A percentile compares a stretch with the other conserved stretches of the same genome.
Evolutionary conservation across 2,888 invertebrate genomes (phyloP).

Genomic region (Drosophila tripunctata): DNA sequence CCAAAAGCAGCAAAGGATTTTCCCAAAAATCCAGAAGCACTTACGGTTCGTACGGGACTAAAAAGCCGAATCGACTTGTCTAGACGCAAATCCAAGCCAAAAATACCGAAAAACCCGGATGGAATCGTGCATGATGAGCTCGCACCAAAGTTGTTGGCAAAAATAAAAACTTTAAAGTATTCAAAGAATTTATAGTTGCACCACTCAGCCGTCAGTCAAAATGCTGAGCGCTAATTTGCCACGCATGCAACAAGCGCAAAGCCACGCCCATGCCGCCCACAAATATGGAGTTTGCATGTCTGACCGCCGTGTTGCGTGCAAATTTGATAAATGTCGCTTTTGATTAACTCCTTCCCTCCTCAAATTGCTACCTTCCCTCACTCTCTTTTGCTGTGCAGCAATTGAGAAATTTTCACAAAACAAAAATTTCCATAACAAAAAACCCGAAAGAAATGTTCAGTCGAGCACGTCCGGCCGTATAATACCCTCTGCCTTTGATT

Average conservation of each 20-base stretch:
- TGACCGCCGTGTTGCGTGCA: constrained; percentile 65
- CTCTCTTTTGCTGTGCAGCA: constrained; percentile 23
- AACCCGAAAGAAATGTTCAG: constrained; percentile 65
- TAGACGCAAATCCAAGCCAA: constrained; percentile 61
- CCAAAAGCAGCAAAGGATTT: constrained; percentile 6
- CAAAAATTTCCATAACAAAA: constrained; percentile 45
- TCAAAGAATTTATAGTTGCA: constrained; percentile 7
- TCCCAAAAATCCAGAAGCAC: constrained; percentile 19
- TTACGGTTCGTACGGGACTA: constrained; percentile 1
- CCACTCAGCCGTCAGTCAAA: constrained; percentile 1
- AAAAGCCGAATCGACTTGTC: constrained; percentile 31
- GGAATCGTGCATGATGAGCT: constrained; percentile 40
- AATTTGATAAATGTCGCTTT: constrained; percentile 75
- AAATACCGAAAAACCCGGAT: constrained; percentile 9
- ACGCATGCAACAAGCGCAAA: constrained; percentile 52
- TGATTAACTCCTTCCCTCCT: constrained; percentile 54
- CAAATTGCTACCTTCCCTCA: too few relatives aligned
- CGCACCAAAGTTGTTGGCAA: constrained; percentile 18
- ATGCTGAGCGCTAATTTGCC: constrained; percentile 43
- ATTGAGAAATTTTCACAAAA: constrained; percentile 60
- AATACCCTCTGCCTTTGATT: too few relatives aligned
- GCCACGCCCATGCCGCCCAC: constrained; percentile 32
- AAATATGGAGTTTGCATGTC: constrained; percentile 48
- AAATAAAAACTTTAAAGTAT: constrained; percentile 7
- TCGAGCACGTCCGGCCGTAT: too few relatives aligned